Conservation (phyloP, 2,888 invertebrate genomes). For the Hartigia nigra region DNA sequence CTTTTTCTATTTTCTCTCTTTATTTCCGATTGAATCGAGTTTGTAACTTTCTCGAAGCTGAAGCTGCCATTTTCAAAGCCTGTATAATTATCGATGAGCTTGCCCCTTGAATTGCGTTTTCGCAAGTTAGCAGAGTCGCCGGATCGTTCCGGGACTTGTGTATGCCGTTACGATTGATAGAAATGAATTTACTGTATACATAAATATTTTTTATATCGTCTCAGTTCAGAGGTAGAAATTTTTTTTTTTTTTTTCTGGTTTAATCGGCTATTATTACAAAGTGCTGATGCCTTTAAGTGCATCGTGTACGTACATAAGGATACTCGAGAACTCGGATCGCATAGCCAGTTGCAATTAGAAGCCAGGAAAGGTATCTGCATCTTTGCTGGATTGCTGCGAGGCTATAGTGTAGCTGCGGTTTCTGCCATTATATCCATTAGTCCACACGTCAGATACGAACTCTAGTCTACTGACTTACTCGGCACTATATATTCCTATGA, state of each 20-base stretch:
- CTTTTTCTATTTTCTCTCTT: background rate
- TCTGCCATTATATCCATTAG: constrained; percentile 39
- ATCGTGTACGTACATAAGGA: background rate
- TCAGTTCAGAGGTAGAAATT: background rate
- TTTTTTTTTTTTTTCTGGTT: background rate
- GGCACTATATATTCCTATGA: constrained; percentile 16
- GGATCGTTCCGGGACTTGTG: background rate
- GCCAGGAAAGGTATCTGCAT: background rate
- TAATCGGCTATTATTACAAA: background rate
- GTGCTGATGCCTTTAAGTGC: background rate
- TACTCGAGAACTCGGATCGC: background rate
- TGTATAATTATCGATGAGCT: background rate
- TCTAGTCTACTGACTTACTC: constrained; percentile 13
- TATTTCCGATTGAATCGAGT: background rate
- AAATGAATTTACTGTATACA: background rate
- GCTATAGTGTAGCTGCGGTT: constrained; percentile 15
- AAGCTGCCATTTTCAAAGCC: background rate
- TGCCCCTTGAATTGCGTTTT: background rate
- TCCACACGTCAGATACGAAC: constrained; percentile 9
- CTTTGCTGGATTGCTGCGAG: background rate
- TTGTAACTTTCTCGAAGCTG: background rate
- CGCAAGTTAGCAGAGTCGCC: background rate
- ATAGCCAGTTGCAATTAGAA: constrained; percentile 3
- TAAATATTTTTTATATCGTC: no score
- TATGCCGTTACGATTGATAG: background rate